Base-by-base conservation (phyloP, 1,140 invertebrate genomes). In the Chrysopa pallens region DNA sequence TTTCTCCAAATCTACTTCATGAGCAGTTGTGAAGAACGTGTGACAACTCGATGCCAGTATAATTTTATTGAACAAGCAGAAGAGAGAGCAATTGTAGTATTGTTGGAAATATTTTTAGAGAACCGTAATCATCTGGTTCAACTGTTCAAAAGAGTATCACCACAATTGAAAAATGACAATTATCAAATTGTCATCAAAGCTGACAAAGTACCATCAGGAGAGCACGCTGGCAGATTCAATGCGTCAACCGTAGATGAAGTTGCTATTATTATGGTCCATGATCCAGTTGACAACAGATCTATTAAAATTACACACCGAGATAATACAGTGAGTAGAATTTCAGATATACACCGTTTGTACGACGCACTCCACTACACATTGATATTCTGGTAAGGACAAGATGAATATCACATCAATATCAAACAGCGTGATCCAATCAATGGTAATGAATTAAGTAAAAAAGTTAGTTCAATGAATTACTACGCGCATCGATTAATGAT, bases 1-100 rank as follows among this genome's bases (percentile, higher is more conserved):
- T 64, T 62, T 61, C 47, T 62, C 29, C 57, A 66, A 54, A 56
- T 65, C 42, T 66, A 62, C 57, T 62, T 62, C 48, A 57, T 62
- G 47, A 55, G 51, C 31, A 6, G 6, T 35, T 23, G 17, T 23
- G 17, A 23, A 23, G 17, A 23, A 5, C 17, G 12, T 6, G 8
- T 35, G 8, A 11, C 9, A n/a, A n/a, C n/a, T n/a, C n/a, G n/a
- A n/a, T n/a, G n/a, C n/a, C n/a, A n/a, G n/a, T n/a, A n/a, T n/a
- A n/a, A n/a, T n/a, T n/a, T n/a, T n/a, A n/a, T n/a, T n/a, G n/a
- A n/a, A n/a, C n/a, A n/a, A n/a, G n/a, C n/a, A n/a, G n/a, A n/a
- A n/a, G n/a, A n/a, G n/a, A n/a, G n/a, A n/a, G n/a, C n/a, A n/a
- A n/a, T n/a, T n/a, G n/a, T n/a, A n/a, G n/a, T n/a, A n/a, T n/a